phyloP scores from a whole-genome alignment of 2,888 invertebrate genomes.

The Ametastegia equiseti region DNA sequence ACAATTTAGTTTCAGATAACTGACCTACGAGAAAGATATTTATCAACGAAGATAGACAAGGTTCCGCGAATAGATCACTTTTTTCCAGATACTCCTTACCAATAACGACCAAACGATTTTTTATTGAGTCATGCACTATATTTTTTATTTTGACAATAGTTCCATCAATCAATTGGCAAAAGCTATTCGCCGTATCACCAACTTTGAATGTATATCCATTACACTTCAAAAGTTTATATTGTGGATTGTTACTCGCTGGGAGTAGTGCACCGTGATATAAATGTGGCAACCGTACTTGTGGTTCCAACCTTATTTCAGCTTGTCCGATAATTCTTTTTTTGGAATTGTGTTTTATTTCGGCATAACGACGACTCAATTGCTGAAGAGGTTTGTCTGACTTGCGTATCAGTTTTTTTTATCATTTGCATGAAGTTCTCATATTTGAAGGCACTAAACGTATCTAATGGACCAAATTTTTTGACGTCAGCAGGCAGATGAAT shows the following conservation, averaged over 20 bases:
- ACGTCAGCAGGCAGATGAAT: conserved; percentile 29
- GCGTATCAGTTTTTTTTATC: background rate
- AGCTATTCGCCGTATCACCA: background rate
- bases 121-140: background rate
- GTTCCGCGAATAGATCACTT: background rate
- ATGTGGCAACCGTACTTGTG: background rate
- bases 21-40: background rate
- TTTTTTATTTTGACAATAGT: background rate
- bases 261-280: background rate
- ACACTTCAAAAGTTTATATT: background rate
- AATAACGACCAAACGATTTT: background rate
- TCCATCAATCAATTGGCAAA: background rate
- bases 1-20: background rate
- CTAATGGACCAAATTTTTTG: background rate
- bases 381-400: background rate
- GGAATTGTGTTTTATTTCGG: background rate
- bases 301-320: background rate
- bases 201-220: background rate
- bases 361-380: background rate
- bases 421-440: conserved; percentile 23
- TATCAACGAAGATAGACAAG: background rate
- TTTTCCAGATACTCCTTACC: background rate
- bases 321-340: background rate
- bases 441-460: background rate
- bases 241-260: background rate